Percentiles rank a stretch among this genome's conserved stretches.
phyloP scores from a whole-genome alignment of 2,797 vertebrate genomes.

The Galagoides demidoff region DNA sequence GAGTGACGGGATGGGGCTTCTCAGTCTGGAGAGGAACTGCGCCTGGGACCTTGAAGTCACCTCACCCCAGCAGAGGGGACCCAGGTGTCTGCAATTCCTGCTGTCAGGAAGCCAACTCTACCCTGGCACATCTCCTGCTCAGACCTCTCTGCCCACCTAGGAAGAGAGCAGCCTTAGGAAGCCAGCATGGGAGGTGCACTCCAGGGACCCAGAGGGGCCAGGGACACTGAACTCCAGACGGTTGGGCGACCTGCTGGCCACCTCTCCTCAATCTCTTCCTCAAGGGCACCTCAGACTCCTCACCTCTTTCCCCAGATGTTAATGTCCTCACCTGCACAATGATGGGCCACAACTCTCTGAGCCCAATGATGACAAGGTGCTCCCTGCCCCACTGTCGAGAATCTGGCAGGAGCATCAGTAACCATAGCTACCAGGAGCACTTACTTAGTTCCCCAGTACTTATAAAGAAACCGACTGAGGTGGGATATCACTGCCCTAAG shows the following conservation, averaged over 20 bases:
- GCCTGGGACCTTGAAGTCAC: rapidly evolving
- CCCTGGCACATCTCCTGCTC: background rate
- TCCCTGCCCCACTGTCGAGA: background rate
- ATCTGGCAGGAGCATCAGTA: background rate
- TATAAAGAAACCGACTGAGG: background rate
- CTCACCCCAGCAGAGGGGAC: rapidly evolving
- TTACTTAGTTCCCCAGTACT: background rate
- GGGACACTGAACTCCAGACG: rapidly evolving
- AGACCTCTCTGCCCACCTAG: background rate
- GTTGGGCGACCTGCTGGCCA: background rate
- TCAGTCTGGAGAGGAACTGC: rapidly evolving
- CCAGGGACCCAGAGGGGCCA: too few species aligned
- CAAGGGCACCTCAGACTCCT: background rate
- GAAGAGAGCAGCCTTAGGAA: background rate
- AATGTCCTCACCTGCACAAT: background rate
- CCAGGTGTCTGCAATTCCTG: background rate
- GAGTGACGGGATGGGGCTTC: rapidly evolving
- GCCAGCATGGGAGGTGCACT: background rate
- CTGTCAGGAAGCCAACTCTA: background rate
- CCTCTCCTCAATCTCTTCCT: background rate
- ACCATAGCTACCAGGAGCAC: background rate
- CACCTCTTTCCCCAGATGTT: background rate
- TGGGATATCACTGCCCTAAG: background rate
- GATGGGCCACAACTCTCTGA: background rate
- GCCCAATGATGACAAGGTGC: background rate